A percentile compares a stretch with the other conserved stretches of the same genome.
Conservation (phyloP, 2,797 vertebrate genomes). For the Pyrocephalus nanus region DNA sequence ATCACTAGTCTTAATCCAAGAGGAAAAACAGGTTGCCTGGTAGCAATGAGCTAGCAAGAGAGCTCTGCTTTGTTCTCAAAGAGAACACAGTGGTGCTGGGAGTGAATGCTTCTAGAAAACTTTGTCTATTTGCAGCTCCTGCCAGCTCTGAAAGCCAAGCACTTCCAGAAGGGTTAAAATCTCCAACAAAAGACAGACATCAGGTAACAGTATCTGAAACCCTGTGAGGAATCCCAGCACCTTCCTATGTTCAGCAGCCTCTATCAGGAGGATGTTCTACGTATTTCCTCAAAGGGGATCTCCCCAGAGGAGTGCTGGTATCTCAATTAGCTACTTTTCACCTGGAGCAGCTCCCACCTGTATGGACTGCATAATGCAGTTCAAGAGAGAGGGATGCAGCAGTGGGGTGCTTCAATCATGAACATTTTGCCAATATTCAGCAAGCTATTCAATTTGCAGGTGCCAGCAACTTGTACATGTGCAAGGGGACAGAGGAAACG, state of each 20-base stretch:
- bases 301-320: neutral
- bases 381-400: neutral
- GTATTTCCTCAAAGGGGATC: neutral
- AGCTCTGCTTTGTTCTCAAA: neutral
- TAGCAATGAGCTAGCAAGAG: neutral
- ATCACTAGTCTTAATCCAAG: neutral
- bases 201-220: neutral
- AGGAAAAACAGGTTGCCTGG: neutral
- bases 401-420: neutral
- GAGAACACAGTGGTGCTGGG: neutral
- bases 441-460: neutral
- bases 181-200: accelerated
- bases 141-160: neutral
- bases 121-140: neutral
- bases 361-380: neutral
- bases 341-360: neutral
- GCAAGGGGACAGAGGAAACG: neutral
- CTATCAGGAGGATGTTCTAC: neutral
- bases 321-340: neutral
- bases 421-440: neutral
- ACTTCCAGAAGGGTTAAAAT: neutral
- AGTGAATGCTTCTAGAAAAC: neutral
- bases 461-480: neutral
- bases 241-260: neutral
- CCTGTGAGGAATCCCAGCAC: neutral